A percentile compares a stretch with the other conserved stretches of the same genome.
Conservation (phyloP, 2,888 invertebrate genomes). For the Rotaria magnacalcarata region DNA sequence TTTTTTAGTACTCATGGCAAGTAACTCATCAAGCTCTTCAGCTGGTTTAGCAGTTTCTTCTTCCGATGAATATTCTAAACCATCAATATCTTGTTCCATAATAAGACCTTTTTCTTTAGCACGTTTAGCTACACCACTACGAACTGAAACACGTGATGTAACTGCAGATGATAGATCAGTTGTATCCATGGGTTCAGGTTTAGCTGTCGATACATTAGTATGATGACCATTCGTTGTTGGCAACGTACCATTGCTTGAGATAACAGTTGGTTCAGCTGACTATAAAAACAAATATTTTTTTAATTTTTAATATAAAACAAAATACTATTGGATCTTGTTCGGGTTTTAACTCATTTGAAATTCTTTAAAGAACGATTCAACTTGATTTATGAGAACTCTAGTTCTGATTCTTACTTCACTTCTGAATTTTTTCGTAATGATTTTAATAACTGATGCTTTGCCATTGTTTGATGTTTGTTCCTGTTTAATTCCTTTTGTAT, state of each 20-base stretch:
- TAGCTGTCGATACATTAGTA: not conserved
- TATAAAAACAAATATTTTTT: not conserved
- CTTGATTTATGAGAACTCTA: too few species aligned
- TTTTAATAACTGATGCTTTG: not conserved
- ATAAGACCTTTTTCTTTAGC: constrained; percentile 76
- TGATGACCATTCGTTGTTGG: not conserved
- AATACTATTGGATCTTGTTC: too few species aligned
- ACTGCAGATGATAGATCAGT: not conserved
- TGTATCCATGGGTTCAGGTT: constrained; percentile 35
- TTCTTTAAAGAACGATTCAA: too few species aligned
- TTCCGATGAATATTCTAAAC: constrained; percentile 89
- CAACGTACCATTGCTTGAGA: not conserved
- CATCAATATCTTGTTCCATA: constrained; percentile 98
- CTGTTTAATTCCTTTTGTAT: not conserved
- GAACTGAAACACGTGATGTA: constrained; percentile 46
- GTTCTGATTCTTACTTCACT: not conserved
- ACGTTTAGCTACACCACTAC: constrained; percentile 52
- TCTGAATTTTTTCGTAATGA: constrained; percentile 14
- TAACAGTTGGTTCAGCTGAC: not conserved
- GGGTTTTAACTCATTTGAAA: too few species aligned
- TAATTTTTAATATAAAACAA: too few species aligned
- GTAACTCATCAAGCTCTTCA: constrained; percentile 74
- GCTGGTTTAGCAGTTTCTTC: constrained; percentile 79
- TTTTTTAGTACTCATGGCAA: constrained; percentile 45
- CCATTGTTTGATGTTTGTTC: not conserved